These are phyloP conservation scores for Venusia cambrica DNA, from an alignment of 2,888 invertebrate genomes.

Conservation along the genomic window DNA sequence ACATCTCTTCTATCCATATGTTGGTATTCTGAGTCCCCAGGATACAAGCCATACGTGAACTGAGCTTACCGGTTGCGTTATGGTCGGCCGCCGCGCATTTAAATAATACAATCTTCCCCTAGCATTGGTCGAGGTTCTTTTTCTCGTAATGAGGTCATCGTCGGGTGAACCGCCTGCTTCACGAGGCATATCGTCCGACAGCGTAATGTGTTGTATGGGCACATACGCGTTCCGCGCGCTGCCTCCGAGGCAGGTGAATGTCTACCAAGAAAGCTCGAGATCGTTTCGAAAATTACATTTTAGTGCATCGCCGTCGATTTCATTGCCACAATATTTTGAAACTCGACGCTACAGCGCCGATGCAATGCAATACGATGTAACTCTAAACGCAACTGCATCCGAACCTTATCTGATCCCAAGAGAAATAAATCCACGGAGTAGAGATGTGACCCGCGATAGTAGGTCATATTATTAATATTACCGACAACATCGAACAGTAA, in stretches of 20 bases:
- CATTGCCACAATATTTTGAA: conserved; percentile 69
- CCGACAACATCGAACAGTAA: conserved; percentile 70
- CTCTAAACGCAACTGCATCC: conserved; percentile 53
- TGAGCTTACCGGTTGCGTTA: conserved; percentile 41
- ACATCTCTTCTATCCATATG: conserved; percentile 52
- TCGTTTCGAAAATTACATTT: conserved; percentile 14
- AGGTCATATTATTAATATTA: conserved; percentile 76
- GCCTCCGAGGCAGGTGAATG: conserved; percentile 59
- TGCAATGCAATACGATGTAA: conserved; percentile 51
- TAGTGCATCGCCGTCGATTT: conserved; percentile 41
- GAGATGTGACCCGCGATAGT: conserved; percentile 71
- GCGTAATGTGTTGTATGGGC: conserved; percentile 47
- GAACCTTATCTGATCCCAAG: conserved; percentile 62
- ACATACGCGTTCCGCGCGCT: conserved; percentile 48
- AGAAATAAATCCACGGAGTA: conserved; percentile 60
- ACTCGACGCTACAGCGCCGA: conserved; percentile 51
- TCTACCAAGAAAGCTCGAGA: conserved; percentile 27
- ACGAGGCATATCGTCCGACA: conserved; percentile 55
- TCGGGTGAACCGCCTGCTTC: conserved; percentile 50
- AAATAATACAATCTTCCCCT: conserved; percentile 41
- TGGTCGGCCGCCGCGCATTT: conserved; percentile 45
- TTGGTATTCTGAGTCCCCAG: conserved; percentile 35
- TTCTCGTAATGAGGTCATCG: conserved; percentile 65
- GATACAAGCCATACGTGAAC: conserved; percentile 42
- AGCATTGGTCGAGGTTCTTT: conserved; percentile 45